These are phyloP conservation scores for Artemia sinica DNA, from an alignment of 2,888 invertebrate genomes.

Conservation along the genomic window DNA sequence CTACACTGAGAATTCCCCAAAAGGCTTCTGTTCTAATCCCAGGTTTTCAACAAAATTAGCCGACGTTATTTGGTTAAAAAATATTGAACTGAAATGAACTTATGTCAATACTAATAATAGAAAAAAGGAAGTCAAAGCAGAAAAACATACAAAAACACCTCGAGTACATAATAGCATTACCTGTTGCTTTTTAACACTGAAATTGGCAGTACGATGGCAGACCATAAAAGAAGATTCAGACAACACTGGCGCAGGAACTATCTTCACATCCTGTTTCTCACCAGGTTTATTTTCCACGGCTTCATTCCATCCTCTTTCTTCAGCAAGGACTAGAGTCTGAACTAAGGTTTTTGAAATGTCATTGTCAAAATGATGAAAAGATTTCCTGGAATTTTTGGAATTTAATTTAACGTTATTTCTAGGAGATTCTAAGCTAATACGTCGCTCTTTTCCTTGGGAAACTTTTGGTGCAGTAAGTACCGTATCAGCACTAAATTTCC, in stretches of 20 bases:
- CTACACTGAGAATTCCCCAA: too few species aligned
- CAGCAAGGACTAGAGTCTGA: constrained; percentile 11
- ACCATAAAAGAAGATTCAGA: neutral
- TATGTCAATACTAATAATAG: too few species aligned
- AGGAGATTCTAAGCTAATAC: neutral
- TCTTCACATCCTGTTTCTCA: neutral
- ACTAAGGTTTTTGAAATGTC: constrained; percentile 3
- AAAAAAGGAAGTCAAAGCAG: too few species aligned
- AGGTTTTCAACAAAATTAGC: too few species aligned
- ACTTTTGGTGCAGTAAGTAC: neutral
- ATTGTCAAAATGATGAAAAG: neutral
- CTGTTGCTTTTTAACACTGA: constrained; percentile 12
- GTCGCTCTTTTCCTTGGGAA: neutral
- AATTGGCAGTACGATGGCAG: constrained; percentile 1
- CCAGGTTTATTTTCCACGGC: neutral
- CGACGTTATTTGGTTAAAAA: too few species aligned
- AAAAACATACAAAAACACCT: too few species aligned
- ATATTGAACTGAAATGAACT: too few species aligned
- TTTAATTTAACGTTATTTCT: neutral
- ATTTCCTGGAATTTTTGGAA: neutral
- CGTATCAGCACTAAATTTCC: too few species aligned
- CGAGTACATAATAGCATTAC: neutral
- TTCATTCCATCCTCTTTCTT: neutral
- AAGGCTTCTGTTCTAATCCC: too few species aligned
- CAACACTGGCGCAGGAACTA: neutral